Percentiles rank a stretch among this genome's conserved stretches.
Evolutionary conservation across 2,888 invertebrate species (phyloP).

Genomic region (Slavum lentiscoides): DNA sequence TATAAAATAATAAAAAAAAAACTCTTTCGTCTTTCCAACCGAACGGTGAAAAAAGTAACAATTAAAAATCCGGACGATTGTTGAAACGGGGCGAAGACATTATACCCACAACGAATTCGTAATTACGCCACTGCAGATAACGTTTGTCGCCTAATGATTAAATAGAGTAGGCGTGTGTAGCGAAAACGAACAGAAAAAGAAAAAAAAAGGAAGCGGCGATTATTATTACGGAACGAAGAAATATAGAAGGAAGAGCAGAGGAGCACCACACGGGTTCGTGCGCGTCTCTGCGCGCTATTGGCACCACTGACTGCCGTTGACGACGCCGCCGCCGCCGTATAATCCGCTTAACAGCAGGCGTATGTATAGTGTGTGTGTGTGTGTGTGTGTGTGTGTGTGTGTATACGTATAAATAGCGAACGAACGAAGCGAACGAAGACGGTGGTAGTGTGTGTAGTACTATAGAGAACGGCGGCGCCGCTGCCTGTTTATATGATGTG

Average conservation of each 20-base stretch:
- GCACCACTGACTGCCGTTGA: slow-evolving; percentile 44
- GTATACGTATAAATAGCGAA: too few relatives aligned
- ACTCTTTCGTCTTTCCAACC: too few relatives aligned
- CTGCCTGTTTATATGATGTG: neutral
- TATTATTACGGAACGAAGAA: neutral
- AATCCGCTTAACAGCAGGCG: slow-evolving; percentile 46
- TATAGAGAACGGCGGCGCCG: slow-evolving; percentile 18
- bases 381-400: neutral
- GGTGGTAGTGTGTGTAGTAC: neutral
- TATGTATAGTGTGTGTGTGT: neutral
- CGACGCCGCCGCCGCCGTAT: slow-evolving; percentile 7
- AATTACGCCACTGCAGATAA: too few relatives aligned
- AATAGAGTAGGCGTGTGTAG: too few relatives aligned
- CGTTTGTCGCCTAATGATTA: too few relatives aligned
- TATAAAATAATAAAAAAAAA: too few relatives aligned
- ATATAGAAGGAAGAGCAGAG: neutral
- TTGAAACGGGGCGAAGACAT: neutral
- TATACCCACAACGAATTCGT: neutral
- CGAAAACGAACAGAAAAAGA: neutral
- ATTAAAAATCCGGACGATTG: too few relatives aligned
- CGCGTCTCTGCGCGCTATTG: slow-evolving; percentile 18
- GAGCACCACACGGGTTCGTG: neutral
- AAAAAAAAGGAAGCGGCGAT: neutral
- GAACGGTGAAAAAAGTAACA: too few relatives aligned
- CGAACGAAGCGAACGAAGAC: slow-evolving; percentile 3